Conservation (phyloP, 2,113 vertebrate species). For the Microcebus lehilahytsara region DNA sequence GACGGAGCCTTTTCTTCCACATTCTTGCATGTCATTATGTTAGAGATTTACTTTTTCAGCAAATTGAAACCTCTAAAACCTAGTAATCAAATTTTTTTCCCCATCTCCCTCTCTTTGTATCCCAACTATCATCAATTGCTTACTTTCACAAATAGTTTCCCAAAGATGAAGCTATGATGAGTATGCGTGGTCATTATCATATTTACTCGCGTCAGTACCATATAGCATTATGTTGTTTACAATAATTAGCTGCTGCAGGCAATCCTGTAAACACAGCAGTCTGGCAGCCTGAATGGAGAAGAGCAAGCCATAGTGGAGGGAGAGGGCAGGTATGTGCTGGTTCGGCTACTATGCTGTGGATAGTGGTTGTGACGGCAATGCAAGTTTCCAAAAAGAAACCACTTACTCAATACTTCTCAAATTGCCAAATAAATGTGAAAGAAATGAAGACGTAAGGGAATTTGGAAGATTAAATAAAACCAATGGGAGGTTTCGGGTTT, state of each 20-base stretch:
- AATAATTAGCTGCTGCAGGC: slow-evolving; percentile 40
- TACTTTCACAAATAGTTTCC: slow-evolving; percentile 26
- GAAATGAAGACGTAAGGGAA: neutral
- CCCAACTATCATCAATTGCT: slow-evolving; percentile 5
- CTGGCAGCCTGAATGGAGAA: neutral
- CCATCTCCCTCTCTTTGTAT: slow-evolving; percentile 14
- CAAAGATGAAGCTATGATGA: neutral
- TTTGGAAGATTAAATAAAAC: neutral
- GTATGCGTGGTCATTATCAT: slow-evolving; percentile 36
- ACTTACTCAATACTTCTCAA: neutral
- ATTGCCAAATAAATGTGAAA: neutral
- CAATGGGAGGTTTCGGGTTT: neutral
- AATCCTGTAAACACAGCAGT: neutral
- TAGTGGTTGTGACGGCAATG: neutral
- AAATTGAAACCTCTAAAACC: slow-evolving; percentile 67
- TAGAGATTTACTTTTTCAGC: slow-evolving; percentile 69
- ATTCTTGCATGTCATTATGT: slow-evolving; percentile 55
- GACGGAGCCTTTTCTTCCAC: slow-evolving; percentile 56
- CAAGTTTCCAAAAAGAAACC: neutral
- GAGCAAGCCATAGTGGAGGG: neutral
- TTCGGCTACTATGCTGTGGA: neutral
- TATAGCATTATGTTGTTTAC: slow-evolving; percentile 54
- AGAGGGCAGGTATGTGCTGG: neutral
- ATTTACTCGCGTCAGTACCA: slow-evolving; percentile 35
- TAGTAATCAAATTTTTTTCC: slow-evolving; percentile 42